Evolutionary conservation across 2,113 vertebrate species (phyloP).

Genomic region (Sebastes schlegelii): DNA sequence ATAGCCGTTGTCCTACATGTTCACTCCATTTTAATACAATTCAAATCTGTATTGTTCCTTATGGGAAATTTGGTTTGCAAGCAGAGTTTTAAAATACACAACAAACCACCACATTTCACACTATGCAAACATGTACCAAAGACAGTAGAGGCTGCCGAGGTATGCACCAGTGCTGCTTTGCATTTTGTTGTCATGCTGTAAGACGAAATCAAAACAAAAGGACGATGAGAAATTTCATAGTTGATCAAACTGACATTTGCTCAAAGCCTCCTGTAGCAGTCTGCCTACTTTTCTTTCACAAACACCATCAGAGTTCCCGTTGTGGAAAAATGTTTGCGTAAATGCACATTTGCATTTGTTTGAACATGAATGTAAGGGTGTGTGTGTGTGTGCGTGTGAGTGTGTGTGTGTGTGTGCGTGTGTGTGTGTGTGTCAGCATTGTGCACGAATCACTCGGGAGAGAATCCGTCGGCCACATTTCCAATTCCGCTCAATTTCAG

Average conservation of each 20-base stretch:
- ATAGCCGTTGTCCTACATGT: background rate
- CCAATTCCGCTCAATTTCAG: slow-evolving; percentile 82
- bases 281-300: slow-evolving; percentile 14
- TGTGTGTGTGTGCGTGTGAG: background rate
- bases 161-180: slow-evolving; percentile 55
- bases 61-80: slow-evolving; percentile 64
- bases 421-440: slow-evolving; percentile 21
- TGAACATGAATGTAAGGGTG: slow-evolving; percentile 28
- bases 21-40: slow-evolving; percentile 65
- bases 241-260: slow-evolving; percentile 35
- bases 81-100: slow-evolving; percentile 48
- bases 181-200: slow-evolving; percentile 50
- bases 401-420: background rate
- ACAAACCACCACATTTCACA: slow-evolving; percentile 51
- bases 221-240: slow-evolving; percentile 16
- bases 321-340: slow-evolving; percentile 59
- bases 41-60: slow-evolving; percentile 63
- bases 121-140: slow-evolving; percentile 65
- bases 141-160: slow-evolving; percentile 28
- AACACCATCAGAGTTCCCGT: slow-evolving; percentile 40
- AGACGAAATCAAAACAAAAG: slow-evolving; percentile 28
- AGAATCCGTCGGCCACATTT: slow-evolving; percentile 75
- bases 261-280: background rate
- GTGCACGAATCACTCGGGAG: slow-evolving; percentile 56
- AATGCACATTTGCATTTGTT: slow-evolving; percentile 68